These are phyloP conservation scores for Bradynema listronoti DNA, from an alignment of 1,140 invertebrate genomes.

Conservation along the genomic window DNA sequence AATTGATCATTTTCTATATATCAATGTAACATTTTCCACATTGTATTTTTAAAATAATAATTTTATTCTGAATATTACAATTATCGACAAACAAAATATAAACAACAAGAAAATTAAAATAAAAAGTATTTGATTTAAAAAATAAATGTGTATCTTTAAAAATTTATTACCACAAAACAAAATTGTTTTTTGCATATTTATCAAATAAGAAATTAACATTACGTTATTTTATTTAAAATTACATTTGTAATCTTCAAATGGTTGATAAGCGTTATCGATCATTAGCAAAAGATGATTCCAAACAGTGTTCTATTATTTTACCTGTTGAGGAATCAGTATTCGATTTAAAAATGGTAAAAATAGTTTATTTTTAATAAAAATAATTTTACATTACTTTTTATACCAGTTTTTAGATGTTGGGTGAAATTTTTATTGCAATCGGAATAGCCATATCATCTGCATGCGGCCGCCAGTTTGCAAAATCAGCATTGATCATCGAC, in stretches of 20 bases:
- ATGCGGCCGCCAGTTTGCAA: constrained; percentile 49
- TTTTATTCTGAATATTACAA: neutral
- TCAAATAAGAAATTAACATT: neutral
- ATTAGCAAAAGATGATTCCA: neutral
- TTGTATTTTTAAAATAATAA: no score
- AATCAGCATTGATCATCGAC: constrained; percentile 43
- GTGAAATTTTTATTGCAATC: neutral
- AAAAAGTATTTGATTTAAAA: neutral
- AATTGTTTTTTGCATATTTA: neutral
- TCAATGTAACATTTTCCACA: no score
- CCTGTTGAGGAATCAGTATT: neutral
- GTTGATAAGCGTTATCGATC: neutral
- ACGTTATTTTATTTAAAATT: neutral
- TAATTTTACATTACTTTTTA: neutral
- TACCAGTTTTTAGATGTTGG: neutral
- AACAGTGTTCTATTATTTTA: neutral
- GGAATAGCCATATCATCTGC: constrained; percentile 49
- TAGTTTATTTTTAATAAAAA: neutral
- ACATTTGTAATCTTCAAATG: neutral
- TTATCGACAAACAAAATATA: neutral
- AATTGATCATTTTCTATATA: no score
- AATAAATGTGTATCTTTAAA: neutral
- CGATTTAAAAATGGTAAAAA: no score
- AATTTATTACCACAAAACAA: neutral
- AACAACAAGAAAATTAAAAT: neutral